Evolutionary conservation across 2,113 vertebrate genomes (phyloP).

Genomic region (Propithecus coquereli): DNA sequence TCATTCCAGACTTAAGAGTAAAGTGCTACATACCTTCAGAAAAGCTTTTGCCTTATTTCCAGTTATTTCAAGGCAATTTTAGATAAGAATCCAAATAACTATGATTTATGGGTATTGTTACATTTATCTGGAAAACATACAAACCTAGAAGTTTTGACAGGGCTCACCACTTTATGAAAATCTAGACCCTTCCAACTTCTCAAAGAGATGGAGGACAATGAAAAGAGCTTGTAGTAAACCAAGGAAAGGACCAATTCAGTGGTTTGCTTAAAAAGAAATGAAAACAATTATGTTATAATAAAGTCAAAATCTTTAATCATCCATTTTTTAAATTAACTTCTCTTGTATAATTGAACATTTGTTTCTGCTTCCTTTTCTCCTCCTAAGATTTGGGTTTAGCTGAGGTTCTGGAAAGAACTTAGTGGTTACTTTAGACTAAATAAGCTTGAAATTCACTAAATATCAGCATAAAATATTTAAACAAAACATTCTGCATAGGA

Average conservation of each 20-base stretch:
- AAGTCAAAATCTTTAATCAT: background rate
- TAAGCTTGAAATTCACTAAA: conserved; percentile 45
- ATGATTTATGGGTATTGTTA: background rate
- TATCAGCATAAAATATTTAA: conserved; percentile 19
- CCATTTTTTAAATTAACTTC: background rate
- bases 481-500: background rate
- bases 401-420: background rate
- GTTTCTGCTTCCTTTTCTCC: background rate
- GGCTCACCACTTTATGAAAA: background rate
- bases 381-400: background rate
- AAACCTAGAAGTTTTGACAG: conserved; percentile 4
- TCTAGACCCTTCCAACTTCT: background rate
- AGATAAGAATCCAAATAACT: conserved; percentile 14
- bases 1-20: background rate
- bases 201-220: background rate
- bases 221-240: background rate
- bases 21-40: background rate
- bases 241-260: background rate
- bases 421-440: conserved; percentile 1
- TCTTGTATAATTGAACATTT: background rate
- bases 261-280: background rate
- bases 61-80: conserved; percentile 1
- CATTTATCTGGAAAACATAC: background rate
- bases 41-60: background rate
- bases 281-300: background rate